phyloP scores from a whole-genome alignment of 2,113 vertebrate genomes.

The Capra hircus region DNA sequence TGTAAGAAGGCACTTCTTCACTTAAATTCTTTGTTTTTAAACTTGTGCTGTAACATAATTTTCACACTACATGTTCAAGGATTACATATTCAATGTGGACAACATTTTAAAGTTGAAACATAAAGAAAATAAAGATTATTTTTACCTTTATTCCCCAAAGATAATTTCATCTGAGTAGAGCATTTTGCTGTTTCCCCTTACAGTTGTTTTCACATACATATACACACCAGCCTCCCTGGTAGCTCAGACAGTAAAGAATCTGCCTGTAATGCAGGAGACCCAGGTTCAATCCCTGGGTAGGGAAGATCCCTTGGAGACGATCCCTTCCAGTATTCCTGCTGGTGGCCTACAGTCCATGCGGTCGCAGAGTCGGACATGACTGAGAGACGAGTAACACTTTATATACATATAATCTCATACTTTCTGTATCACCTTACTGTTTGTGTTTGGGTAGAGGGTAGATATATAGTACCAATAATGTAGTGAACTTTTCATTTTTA shows the following conservation, averaged over 20 bases:
- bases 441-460: not conserved
- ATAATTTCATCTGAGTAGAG: not conserved
- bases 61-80: not conserved
- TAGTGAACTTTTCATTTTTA: not conserved
- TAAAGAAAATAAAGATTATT: constrained; percentile 23
- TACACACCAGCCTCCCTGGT: not conserved
- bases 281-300: not conserved
- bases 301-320: not conserved
- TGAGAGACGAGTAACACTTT: not conserved
- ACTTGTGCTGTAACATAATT: not conserved
- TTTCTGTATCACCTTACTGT: not conserved
- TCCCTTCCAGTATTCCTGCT: not conserved
- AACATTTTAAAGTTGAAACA: not conserved
- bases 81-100: not conserved
- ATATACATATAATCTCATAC: not conserved
- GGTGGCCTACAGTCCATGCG: not conserved
- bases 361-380: not conserved
- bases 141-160: not conserved
- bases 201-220: not conserved
- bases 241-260: not conserved
- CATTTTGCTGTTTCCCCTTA: not conserved
- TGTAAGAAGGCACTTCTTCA: not conserved
- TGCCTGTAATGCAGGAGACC: not conserved
- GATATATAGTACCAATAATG: not conserved
- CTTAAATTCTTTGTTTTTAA: not conserved